phyloP scores from a whole-genome alignment of 2,113 vertebrate species.

The Dendrocopos noguchii region DNA sequence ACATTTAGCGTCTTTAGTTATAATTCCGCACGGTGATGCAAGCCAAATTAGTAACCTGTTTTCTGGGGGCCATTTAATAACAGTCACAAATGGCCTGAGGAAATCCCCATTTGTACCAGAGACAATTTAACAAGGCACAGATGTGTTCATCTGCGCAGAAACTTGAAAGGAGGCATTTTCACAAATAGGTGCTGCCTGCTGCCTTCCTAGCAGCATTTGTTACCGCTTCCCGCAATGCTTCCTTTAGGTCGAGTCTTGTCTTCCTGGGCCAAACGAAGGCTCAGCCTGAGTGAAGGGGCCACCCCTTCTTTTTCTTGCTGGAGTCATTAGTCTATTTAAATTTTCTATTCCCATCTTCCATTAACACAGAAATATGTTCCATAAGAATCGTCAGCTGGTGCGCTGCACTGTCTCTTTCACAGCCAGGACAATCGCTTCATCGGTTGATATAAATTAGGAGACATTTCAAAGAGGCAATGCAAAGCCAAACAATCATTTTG shows the following conservation, averaged over 20 bases:
- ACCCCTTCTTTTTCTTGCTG: background rate
- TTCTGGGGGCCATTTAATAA: constrained; percentile 38
- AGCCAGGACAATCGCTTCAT: constrained; percentile 17
- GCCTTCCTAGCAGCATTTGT: background rate
- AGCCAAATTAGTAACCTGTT: constrained; percentile 38
- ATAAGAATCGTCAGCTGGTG: background rate
- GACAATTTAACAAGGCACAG: constrained; percentile 10
- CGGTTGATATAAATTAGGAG: constrained; percentile 22
- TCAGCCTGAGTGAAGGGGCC: background rate
- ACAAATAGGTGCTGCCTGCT: background rate
- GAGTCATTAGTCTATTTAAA: background rate
- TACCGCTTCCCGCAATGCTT: background rate
- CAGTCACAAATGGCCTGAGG: constrained; percentile 45
- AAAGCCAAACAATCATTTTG: constrained; percentile 36
- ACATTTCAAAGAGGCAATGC: constrained; percentile 30
- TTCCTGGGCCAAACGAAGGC: background rate
- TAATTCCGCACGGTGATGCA: constrained; percentile 4
- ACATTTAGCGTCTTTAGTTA: background rate
- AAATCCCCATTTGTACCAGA: constrained; percentile 17
- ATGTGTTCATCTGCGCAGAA: background rate
- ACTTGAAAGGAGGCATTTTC: constrained; percentile 26
- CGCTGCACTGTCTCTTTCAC: background rate
- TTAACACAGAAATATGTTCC: background rate
- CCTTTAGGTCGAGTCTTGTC: background rate
- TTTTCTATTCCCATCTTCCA: background rate